Conservation (phyloP, 1,140 invertebrate species). For the Coptotermes formosanus region DNA sequence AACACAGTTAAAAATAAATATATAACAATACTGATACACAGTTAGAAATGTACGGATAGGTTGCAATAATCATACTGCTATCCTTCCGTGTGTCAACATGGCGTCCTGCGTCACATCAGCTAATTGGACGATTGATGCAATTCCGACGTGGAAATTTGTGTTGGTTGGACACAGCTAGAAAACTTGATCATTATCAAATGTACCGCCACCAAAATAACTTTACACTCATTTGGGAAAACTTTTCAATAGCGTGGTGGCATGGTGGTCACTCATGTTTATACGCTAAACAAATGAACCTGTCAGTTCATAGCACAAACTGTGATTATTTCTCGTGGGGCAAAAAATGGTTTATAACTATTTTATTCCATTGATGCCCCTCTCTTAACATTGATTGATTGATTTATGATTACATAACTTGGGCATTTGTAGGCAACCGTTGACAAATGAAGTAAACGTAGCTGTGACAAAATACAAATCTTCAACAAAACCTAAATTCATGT, state of each 20-base stretch:
- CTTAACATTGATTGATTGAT: neutral
- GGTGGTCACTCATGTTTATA: neutral
- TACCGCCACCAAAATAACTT: conserved; percentile 1
- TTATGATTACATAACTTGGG: too few relatives aligned
- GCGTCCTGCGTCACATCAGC: neutral
- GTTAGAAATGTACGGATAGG: too few relatives aligned
- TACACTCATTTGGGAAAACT: conserved; percentile 6
- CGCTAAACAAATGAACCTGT: neutral
- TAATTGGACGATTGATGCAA: conserved; percentile 11
- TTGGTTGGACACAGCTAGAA: neutral
- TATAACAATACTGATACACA: conserved; percentile 18
- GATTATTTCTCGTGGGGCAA: neutral
- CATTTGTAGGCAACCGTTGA: too few relatives aligned
- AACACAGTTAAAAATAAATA: conserved; percentile 30
- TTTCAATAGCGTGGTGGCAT: neutral
- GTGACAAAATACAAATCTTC: too few relatives aligned
- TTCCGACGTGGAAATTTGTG: neutral
- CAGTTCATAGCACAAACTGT: neutral
- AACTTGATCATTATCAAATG: conserved; percentile 1
- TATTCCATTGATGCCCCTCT: neutral
- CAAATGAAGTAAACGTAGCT: too few relatives aligned
- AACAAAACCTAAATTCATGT: too few relatives aligned
- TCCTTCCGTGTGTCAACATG: neutral
- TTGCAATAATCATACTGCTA: neutral
- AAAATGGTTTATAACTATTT: neutral